Base-by-base conservation (phyloP, 2,797 vertebrate species). In the Gymnothorax reevesii region DNA sequence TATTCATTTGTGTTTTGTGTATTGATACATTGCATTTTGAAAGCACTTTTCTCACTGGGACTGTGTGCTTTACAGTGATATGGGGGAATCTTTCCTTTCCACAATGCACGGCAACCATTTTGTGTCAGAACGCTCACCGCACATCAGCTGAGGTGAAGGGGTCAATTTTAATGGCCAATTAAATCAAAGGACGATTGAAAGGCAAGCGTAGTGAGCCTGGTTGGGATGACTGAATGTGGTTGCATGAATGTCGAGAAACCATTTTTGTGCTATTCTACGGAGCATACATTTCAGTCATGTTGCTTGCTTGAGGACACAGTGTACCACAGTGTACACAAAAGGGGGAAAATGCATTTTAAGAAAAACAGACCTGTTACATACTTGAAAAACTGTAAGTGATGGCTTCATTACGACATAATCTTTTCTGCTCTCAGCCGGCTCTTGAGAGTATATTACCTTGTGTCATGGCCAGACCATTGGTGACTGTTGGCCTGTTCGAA, bases 351-450 rank as follows among this genome's bases (percentile, higher is more conserved):
- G 22, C 49, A 42, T 55, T 80, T 80, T 55, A 80, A 54, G 77
- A 80, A 80, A 22, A 80, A 80, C 17, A 80, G 49, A 80, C 77
- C 77, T 80, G 77, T 33, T 80, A 49, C 77, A 80, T 54, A 49
- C 52, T 20, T 55, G 77, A 80, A 52, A 49, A 80, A n/a, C n/a
- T 52, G 17, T 80, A 52, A 80, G n/a, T 80, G 77, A 80, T 80
- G 77, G 20, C 77, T 54, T 80, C 77, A 80, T 80, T 52, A 54
- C 55, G n/a, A 80, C 17, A 33, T 20, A 80, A 55, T 55, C 7
- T 80, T 79, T 79, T 55, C 77, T 9, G 77, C 49, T 80, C 49
- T 80, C 77, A 80, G 77, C 6, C 17, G 77, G 52, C 52, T 22
- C 22, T 20, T 55, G 55, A 55, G 77, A 80, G 49, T 22, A 55